Base-by-base conservation (phyloP, 2,888 invertebrate genomes). In the Mesorhabditis belari region DNA sequence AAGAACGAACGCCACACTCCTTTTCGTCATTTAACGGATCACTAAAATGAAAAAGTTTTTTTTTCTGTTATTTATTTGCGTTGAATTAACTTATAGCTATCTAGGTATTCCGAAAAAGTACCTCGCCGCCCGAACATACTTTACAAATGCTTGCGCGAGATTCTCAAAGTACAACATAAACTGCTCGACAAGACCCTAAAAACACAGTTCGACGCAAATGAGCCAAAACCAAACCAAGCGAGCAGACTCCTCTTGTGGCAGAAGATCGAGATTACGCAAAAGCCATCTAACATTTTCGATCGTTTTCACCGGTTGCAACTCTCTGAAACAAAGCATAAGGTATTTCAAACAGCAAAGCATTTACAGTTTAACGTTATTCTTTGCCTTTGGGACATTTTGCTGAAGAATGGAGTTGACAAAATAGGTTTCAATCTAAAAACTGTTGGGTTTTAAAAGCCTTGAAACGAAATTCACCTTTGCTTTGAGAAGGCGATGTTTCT, bases 141-240 rank as follows among this genome's bases (percentile, higher is more conserved):
- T 60, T 25, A 73, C 71, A 55, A 75, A 70, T 3, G 74, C 71
- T 21, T 61, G 35, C 2, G 78, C 76, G 21, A 67, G 57, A 60
- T 77, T 75, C 21, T 76, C 76, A 19, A 79, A 53, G 35, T 65
- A 67, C 5, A 77, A 61, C 52, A 74, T 66, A 23, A 79, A 62
- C 57, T 79, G 79, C 25, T 71, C 61, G 28, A 76, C 64, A 55
- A 74, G 74, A 21, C 71, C 71, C 19, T 69, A n/a, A n/a, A 35
- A 35, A 35, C 12, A 9, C 12, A 35, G 44, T 17, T 9, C 12
- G 12, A 35, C 12, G 2, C 12, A n/a, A 35, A n/a, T 17, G 44
- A 35, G 44, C 12, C 12, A 35, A 35, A n/a, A 2, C 28, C 28
- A 17, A 4, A n/a, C 29, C 17, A 44, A 53, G 29, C 59, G 29